Percentiles rank a stretch among this genome's conserved stretches.
phyloP scores from a whole-genome alignment of 2,797 vertebrate genomes.

The Poeciliopsis paucimaculata region DNA sequence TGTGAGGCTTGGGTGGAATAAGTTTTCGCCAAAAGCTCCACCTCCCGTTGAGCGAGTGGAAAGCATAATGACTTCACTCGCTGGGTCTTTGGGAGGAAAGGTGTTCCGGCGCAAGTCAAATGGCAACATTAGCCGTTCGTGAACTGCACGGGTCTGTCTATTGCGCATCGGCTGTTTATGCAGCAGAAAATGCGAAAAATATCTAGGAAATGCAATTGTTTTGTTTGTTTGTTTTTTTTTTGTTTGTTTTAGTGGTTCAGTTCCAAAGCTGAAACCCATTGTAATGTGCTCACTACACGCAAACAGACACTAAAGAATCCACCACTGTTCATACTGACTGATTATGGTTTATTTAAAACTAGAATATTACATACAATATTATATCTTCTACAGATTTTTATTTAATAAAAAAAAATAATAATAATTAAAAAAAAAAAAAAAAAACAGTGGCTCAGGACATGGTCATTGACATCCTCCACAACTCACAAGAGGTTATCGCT shows the following conservation, averaged over 20 bases:
- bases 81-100: constrained; percentile 53
- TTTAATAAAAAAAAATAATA: not conserved
- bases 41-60: constrained; percentile 79
- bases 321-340: not conserved
- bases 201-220: not conserved
- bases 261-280: not conserved
- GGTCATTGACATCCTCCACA: not conserved
- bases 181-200: not conserved
- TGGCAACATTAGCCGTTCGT: constrained; percentile 2
- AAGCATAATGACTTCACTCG: constrained; percentile 71
- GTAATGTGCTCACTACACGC: not conserved
- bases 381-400: not conserved
- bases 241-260: not conserved
- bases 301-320: not conserved
- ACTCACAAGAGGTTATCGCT: not conserved
- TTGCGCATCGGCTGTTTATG: not conserved
- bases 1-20: constrained; percentile 65
- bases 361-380: not conserved
- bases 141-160: not conserved
- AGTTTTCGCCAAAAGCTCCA: constrained; percentile 78
- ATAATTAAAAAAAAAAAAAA: not conserved
- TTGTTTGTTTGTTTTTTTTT: too few relatives aligned
- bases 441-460: not conserved
- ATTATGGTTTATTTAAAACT: not conserved
- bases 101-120: constrained; percentile 21